Base-by-base conservation (phyloP, 2,797 vertebrate genomes). In the Hipposideros larvatus region DNA sequence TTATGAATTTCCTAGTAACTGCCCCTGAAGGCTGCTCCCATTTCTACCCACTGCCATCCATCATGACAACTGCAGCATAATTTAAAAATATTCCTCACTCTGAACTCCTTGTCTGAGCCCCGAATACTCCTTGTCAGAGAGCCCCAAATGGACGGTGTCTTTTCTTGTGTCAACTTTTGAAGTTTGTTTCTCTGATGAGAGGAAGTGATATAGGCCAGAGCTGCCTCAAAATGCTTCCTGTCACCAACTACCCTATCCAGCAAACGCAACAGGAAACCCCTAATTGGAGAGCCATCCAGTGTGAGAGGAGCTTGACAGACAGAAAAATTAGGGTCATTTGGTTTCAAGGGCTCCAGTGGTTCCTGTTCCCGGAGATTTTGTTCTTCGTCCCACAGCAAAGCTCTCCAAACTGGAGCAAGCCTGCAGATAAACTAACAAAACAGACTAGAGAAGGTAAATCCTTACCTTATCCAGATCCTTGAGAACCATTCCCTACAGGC, bases 361-460 rank as follows among this genome's bases (percentile, higher is more conserved):
- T 96, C 46, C 18, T 90, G 28, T 89, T 94, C 28, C 34, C 78
- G 51, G 9, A 80, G 8, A 78, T 84, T 84, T 78, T 87, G 53
- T 71, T 97, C 24, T 82, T 90, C 82, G 65, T 55, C 59, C 18
- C n/a, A 84, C 22, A 77, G 41, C 19, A 51, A 89, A 87, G 61
- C 31, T 94, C 37, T 90, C 68, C 34, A 95, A 91, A 91, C 22
- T 75, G 84, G 14, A 92, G 37, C 65, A 84, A 92, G 46, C 75
- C 34, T 85, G 15, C 43, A 95, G 22, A 96, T 93, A 95, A 89
- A 87, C 43, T 94, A 89, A 87, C 34, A 74, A 93, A 97, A 90
- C 31, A 70, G n/a, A 77, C 61, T 34, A 93, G 11, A 91, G 26
- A 94, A 83, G 22, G 43, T 68, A 78, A 91, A 87, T 80, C 37